These are phyloP conservation scores for Drosophila lutescens DNA, from an alignment of 2,888 invertebrate genomes.

Conservation along the genomic window DNA sequence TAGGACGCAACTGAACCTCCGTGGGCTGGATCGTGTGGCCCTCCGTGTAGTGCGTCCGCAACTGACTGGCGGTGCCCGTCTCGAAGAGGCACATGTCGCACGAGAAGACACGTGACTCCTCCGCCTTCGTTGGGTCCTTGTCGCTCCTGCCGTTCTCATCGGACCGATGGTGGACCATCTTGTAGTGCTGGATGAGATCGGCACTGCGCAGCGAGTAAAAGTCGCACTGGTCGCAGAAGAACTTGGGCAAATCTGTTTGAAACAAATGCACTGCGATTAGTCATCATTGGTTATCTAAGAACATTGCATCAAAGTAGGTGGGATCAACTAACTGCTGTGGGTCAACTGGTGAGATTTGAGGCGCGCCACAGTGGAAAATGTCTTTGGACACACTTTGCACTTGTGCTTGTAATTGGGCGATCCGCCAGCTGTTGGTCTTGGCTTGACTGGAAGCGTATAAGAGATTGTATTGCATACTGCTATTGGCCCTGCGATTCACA, in stretches of 20 bases:
- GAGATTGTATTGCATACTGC: background rate
- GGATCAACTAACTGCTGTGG: conserved; percentile 59
- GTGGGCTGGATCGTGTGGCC: conserved; percentile 67
- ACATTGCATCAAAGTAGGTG: background rate
- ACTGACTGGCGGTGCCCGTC: conserved; percentile 49
- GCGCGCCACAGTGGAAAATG: conserved; percentile 60
- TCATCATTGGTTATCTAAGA: background rate
- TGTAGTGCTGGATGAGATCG: conserved; percentile 78
- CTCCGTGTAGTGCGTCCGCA: conserved; percentile 69
- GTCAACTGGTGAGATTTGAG: conserved; percentile 72
- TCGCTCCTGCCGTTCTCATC: background rate
- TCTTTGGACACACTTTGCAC: conserved; percentile 61
- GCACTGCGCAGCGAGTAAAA: conserved; percentile 76
- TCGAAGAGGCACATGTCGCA: conserved; percentile 80
- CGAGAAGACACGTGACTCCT: conserved; percentile 46
- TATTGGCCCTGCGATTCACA: background rate
- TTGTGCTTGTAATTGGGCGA: conserved; percentile 52
- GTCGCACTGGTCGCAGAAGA: conserved; percentile 77
- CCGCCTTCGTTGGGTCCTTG: background rate
- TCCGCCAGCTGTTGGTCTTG: conserved; percentile 30
- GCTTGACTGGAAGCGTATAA: conserved; percentile 37
- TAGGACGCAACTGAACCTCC: conserved; percentile 74
- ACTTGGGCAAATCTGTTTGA: conserved; percentile 77
- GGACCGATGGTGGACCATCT: conserved; percentile 60
- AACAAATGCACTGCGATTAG: background rate